Conservation (phyloP, 2,797 vertebrate genomes). For the Tinamus major region DNA sequence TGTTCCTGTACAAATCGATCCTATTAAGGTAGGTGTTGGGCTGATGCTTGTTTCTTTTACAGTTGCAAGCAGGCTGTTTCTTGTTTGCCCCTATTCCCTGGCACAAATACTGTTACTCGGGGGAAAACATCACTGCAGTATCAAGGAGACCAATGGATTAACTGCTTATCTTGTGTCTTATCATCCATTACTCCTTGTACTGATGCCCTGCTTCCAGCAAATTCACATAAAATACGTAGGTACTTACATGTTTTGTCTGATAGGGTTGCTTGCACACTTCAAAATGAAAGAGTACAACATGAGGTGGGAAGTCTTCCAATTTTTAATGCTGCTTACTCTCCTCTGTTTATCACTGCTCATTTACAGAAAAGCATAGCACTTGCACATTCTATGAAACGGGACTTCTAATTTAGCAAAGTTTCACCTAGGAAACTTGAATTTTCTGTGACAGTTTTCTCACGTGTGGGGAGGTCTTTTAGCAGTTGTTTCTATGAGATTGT, state of each 20-base stretch:
- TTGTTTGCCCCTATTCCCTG: not conserved
- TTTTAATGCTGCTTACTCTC: not conserved
- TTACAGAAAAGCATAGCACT: conserved; percentile 23
- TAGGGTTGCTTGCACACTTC: not conserved
- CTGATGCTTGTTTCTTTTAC: not conserved
- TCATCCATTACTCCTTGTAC: not conserved
- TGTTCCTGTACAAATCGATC: not conserved
- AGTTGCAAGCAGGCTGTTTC: not conserved
- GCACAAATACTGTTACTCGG: not conserved
- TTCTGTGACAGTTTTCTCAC: not conserved
- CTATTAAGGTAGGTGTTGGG: not conserved
- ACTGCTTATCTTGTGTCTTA: not conserved
- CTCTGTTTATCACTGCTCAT: not conserved
- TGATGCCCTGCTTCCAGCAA: not conserved
- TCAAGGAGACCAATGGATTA: not conserved
- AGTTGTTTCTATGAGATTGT: not conserved
- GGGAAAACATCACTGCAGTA: not conserved
- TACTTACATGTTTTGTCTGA: not conserved
- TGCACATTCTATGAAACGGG: not conserved
- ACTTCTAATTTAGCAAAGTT: not conserved
- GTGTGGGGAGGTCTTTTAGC: not conserved
- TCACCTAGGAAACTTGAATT: conserved; percentile 14
- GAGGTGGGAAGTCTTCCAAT: not conserved
- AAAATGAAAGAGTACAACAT: not conserved
- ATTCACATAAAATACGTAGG: rapidly evolving